These are phyloP conservation scores for Labeo catla DNA, from an alignment of 2,113 vertebrate species.

Conservation along the genomic window DNA sequence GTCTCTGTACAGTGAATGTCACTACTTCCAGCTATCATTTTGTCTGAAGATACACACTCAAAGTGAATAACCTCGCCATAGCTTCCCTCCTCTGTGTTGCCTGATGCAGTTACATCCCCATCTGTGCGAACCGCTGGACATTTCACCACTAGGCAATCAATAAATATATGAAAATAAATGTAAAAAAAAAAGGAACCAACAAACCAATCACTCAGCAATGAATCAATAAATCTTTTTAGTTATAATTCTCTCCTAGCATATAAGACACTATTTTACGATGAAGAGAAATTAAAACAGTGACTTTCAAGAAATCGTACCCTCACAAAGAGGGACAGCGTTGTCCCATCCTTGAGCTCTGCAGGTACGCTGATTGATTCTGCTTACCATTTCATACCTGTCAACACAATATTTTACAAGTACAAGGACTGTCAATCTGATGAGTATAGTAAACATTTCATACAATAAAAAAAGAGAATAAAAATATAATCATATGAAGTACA, in stretches of 20 bases:
- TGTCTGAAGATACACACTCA: conserved; percentile 55
- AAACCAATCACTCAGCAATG: neutral
- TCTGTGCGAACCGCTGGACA: conserved; percentile 56
- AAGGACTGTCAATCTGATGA: too few species aligned
- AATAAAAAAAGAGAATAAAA: too few species aligned
- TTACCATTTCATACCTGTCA: conserved; percentile 71
- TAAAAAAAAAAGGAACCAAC: too few species aligned
- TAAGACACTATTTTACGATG: neutral
- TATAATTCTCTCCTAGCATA: neutral
- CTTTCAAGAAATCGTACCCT: conserved; percentile 60
- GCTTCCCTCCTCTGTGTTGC: conserved; percentile 61
- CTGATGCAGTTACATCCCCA: conserved; percentile 47
- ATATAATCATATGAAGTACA: neutral
- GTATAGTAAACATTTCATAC: too few species aligned
- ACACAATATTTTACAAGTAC: conserved; percentile 12
- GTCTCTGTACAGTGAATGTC: conserved; percentile 65
- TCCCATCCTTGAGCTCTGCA: conserved; percentile 73
- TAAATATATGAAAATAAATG: neutral
- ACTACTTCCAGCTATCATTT: neutral
- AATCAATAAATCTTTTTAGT: too few species aligned
- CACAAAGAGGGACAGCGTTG: conserved; percentile 69
- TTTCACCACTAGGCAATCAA: neutral
- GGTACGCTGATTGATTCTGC: conserved; percentile 53
- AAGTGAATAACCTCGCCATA: conserved; percentile 67
- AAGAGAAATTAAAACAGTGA: neutral